These are phyloP conservation scores for Anser cygnoides DNA, from an alignment of 2,113 vertebrate species.

Conservation along the genomic window DNA sequence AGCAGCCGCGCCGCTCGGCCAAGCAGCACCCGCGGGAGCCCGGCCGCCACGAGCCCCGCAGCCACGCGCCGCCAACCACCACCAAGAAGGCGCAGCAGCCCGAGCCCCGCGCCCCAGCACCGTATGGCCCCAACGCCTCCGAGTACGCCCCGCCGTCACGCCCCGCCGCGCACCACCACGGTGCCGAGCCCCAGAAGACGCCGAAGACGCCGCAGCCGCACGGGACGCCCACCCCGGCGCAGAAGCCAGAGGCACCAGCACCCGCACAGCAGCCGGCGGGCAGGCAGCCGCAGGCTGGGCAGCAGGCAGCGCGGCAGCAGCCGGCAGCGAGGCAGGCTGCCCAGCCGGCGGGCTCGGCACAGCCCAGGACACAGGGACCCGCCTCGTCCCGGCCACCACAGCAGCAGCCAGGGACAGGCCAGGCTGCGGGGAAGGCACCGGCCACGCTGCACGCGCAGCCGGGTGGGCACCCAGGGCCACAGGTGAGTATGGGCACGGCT, in stretches of 20 bases:
- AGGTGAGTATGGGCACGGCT: slow-evolving; percentile 71
- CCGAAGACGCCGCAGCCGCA: slow-evolving; percentile 81
- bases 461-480: slow-evolving; percentile 68
- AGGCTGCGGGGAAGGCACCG: slow-evolving; percentile 46
- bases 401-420: slow-evolving; percentile 60
- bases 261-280: slow-evolving; percentile 68
- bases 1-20: slow-evolving; percentile 84
- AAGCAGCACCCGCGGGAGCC: slow-evolving; percentile 89
- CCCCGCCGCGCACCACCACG: slow-evolving; percentile 64
- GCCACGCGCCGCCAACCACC: slow-evolving; percentile 77
- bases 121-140: slow-evolving; percentile 79
- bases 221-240: slow-evolving; percentile 73
- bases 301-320: slow-evolving; percentile 65
- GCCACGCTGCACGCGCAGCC: slow-evolving; percentile 69
- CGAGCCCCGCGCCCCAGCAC: slow-evolving; percentile 78
- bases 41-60: slow-evolving; percentile 82
- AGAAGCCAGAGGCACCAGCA: slow-evolving; percentile 73
- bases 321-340: slow-evolving; percentile 70
- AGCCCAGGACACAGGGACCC: slow-evolving; percentile 45
- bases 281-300: slow-evolving; percentile 70
- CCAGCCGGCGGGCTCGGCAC: not conserved
- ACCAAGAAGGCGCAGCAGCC: slow-evolving; percentile 83
- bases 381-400: slow-evolving; percentile 66
- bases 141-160: slow-evolving; percentile 83
- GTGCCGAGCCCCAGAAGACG: slow-evolving; percentile 82